phyloP scores from a whole-genome alignment of 2,888 invertebrate genomes.

The Brachycybe producta region DNA sequence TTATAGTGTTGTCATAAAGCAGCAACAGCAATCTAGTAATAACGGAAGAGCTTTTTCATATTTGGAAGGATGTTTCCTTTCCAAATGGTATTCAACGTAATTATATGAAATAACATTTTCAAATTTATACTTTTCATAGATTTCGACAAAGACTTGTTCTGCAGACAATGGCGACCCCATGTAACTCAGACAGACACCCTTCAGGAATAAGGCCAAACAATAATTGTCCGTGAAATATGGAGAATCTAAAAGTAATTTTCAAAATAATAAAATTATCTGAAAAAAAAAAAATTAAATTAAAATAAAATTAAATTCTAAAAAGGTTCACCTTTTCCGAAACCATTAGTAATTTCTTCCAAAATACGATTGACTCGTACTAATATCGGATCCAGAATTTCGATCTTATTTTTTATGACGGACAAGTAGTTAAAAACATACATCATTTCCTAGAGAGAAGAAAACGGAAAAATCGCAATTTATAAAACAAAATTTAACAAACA shows the following conservation, averaged over 20 bases:
- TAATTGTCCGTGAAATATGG: slow-evolving; percentile 51
- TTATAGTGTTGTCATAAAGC: too few relatives aligned
- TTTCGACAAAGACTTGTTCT: slow-evolving; percentile 53
- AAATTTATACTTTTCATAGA: slow-evolving; percentile 47
- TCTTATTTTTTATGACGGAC: slow-evolving; percentile 28
- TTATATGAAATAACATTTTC: too few relatives aligned
- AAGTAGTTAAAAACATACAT: slow-evolving; percentile 90
- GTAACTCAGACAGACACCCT: slow-evolving; percentile 68
- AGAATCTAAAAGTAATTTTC: slow-evolving; percentile 15
- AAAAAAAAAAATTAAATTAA: not conserved
- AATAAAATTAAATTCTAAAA: too few relatives aligned
- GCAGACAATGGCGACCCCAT: slow-evolving; percentile 65
- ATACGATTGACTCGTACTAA: slow-evolving; percentile 9
- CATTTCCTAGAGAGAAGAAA: slow-evolving; percentile 47
- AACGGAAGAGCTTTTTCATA: too few relatives aligned
- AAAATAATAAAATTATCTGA: not conserved
- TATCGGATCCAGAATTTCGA: slow-evolving; percentile 13
- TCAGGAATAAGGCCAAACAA: slow-evolving; percentile 59
- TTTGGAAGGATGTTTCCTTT: too few relatives aligned
- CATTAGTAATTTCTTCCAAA: slow-evolving; percentile 14
- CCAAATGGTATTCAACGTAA: too few relatives aligned
- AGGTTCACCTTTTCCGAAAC: slow-evolving; percentile 13
- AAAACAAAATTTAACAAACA: too few relatives aligned
- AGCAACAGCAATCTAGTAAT: too few relatives aligned
- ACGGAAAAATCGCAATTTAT: too few relatives aligned